A percentile compares a stretch with the other conserved stretches of the same genome.
These are phyloP conservation scores for Holacanthella duospinosa DNA, from an alignment of 2,888 invertebrate species.

Conservation along the genomic window DNA sequence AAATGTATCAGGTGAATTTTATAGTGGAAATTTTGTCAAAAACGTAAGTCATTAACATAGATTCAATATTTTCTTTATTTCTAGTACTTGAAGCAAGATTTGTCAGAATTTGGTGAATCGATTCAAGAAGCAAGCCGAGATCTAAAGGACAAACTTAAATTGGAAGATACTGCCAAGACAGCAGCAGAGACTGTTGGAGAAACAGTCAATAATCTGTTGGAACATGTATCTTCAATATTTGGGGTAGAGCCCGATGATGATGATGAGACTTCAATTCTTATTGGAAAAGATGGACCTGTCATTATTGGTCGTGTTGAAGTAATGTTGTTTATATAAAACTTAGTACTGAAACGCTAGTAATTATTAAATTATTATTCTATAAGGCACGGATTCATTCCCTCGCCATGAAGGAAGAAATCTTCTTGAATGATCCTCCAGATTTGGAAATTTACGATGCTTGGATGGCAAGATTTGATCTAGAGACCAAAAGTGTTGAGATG, in stretches of 20 bases:
- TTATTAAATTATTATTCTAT: no score
- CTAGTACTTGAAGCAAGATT: constrained; percentile 37
- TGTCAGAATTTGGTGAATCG: constrained; percentile 34
- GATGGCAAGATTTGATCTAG: constrained; percentile 33
- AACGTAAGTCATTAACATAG: no score
- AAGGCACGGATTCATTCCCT: constrained; percentile 33
- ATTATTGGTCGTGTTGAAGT: constrained; percentile 4
- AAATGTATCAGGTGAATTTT: constrained; percentile 36
- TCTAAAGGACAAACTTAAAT: constrained; percentile 34
- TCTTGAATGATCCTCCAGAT: constrained; percentile 33
- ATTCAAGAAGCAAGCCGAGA: constrained; percentile 35
- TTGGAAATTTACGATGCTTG: constrained; percentile 31
- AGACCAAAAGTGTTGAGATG: constrained; percentile 28
- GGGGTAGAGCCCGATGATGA: constrained; percentile 37
- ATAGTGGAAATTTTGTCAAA: no score
- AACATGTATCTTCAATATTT: constrained; percentile 37
- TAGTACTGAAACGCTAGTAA: neutral
- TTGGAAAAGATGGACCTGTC: constrained; percentile 5
- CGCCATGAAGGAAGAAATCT: constrained; percentile 29
- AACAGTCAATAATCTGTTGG: constrained; percentile 29
- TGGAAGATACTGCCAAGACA: constrained; percentile 33
- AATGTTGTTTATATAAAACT: neutral
- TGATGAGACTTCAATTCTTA: constrained; percentile 20
- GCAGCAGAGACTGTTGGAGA: constrained; percentile 29
- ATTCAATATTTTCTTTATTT: no score